Base-by-base conservation (phyloP, 2,888 invertebrate genomes). In the Caenorhabditis auriculariae region DNA sequence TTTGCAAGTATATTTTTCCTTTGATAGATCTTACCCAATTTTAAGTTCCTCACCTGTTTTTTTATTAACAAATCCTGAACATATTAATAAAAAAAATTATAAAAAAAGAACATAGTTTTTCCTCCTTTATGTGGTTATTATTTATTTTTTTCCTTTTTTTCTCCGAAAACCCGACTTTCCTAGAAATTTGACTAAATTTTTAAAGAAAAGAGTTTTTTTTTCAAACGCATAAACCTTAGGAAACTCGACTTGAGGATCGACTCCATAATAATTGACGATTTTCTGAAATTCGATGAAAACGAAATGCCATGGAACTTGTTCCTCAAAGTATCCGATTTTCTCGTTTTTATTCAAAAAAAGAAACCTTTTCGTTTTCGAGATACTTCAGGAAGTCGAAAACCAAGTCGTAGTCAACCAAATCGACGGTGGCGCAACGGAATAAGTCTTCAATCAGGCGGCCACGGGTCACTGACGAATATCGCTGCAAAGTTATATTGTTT, bases 401-500 rank as follows among this genome's bases (percentile, higher is more conserved):
- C 7, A 58, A 29, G 32, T 52, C 56, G 44, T 71, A 73, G 41
- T 54, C 46, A 19, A 73, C 42, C 12, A 51, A 24, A n/a, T 58
- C 69, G 6, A 60, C 53, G 4, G 50, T 55, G 17, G 73, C 69
- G 51, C 57, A 45, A 3, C 60, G 59, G 32, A 71, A 73, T 0
- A 67, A 54, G 45, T 73, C 73, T 4, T 63, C 62, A 28, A 73
- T 60, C 3, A 73, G 21, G n/a, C 69, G 62, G 28, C 58, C 55
- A 3, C 72, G 60, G 3, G 69, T 69, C 27, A 52, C 51, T 2
- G 54, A 28, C 1, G 60, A 54, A 37, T 61, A 57, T 38, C 49
- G 45, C 63, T 67, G 50, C 44, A 65, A 44, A 5, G 7, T 12
- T 2, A 27, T 32, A 52, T 38, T 19, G 23, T 38, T 37, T 37